phyloP scores from a whole-genome alignment of 2,888 invertebrate species.

The Drosophila flavopinicola region DNA sequence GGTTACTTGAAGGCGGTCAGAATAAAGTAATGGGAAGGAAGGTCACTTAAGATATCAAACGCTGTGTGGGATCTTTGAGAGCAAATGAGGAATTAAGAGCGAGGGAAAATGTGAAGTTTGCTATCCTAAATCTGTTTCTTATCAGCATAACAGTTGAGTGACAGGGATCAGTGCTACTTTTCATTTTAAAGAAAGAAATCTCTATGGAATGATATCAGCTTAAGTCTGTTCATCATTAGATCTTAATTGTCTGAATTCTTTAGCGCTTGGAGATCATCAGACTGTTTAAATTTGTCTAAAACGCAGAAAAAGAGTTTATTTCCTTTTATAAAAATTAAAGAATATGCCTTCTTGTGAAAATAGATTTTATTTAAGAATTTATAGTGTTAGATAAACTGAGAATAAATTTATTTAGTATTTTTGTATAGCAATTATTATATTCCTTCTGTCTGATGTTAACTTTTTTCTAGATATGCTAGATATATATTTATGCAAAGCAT shows the following conservation, averaged over 20 bases:
- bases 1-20: slow-evolving; percentile 9
- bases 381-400: too few species aligned
- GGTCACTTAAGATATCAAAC: slow-evolving; percentile 7
- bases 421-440: too few species aligned
- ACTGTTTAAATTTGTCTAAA: too few species aligned
- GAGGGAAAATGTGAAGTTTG: not conserved
- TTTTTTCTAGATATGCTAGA: too few species aligned
- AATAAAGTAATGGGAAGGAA: slow-evolving; percentile 8
- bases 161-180: not conserved
- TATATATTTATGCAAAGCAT: too few species aligned
- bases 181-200: not conserved
- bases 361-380: too few species aligned
- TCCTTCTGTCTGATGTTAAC: too few species aligned
- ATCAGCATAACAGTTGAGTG: not conserved
- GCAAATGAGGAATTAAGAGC: not conserved
- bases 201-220: too few species aligned
- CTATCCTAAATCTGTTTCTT: not conserved
- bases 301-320: too few species aligned
- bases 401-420: too few species aligned
- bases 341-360: too few species aligned
- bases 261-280: not conserved
- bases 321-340: too few species aligned
- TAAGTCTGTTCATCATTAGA: not conserved
- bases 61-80: slow-evolving; percentile 3
- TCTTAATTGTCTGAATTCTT: not conserved